Base-by-base conservation (phyloP, 2,888 invertebrate species). In the Synergus gifuensis region DNA sequence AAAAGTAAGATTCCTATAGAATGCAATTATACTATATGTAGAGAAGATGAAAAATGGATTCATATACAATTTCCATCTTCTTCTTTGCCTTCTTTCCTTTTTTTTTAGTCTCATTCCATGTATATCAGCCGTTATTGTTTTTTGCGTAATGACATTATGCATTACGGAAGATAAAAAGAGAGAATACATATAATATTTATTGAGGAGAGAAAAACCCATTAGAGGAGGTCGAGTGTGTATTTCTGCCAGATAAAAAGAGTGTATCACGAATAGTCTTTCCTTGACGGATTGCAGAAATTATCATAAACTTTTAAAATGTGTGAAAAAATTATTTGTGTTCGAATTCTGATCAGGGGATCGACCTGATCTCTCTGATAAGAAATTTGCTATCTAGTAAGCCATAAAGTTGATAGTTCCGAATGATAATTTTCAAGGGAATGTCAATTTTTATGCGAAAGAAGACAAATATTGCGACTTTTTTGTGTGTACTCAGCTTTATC, bases 81-180 rank as follows among this genome's bases (percentile, higher is more conserved):
- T 36, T 40, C 4, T 54, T 16, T n/a, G 36, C 9, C 54, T 40
- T 40, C n/a, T 54, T 40, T 54, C 67, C 36, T 42, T 63, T 77
- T 77, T 77, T 73, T 64, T 63, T 67, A 22, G 18, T 77, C 77
- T 82, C 28, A 76, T 76, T 69, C 60, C 66, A 58, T 62, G 67
- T 82, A 42, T 76, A 60, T 76, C 78, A 73, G 54, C 36, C 79
- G 62, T 86, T 84, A 83, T 83, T 83, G 78, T 88, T 89, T 87
- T 89, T 88, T 88, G 88, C 89, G 85, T 89, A 89, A 90, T 86
- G 83, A 82, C 86, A 84, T 89, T 88, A 89, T 84, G 87, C 86
- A 86, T 84, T 87, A 87, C 86, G 84, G 84, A 82, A 83, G 88
- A 89, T 87, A 88, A 88, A 89, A 82, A 80, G 76, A 46, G 44